Evolutionary conservation across 2,888 invertebrate genomes (phyloP), one percentile per base, ranked within the genome.

Genomic region (Lasioglossum figueresi): DNA sequence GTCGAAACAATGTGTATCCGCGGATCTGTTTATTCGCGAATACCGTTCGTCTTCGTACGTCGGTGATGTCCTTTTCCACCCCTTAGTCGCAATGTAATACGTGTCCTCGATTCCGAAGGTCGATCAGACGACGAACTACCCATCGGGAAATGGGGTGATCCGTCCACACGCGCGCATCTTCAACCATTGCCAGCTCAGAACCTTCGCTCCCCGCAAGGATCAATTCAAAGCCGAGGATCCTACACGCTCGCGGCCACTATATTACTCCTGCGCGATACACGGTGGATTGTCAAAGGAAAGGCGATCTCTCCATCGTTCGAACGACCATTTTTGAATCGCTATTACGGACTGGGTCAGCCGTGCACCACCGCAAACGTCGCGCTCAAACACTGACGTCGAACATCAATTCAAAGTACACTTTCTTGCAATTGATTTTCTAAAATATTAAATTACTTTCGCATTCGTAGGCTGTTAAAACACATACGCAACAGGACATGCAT

Each of bases 81-180:
- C 88, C 84, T 87, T 80, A 80, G 82, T 81, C 86, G 83, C 85
- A 79, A 83, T 86, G 84, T 82, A 84, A 90, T 89, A 82, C 82
- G 90, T 90, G 90, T 83, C 88, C 90, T 80, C 90, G 90, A 90
- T 90, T 90, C 84, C 88, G 90, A 90, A 90, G 90, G 90, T 87
- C 90, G 88, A 77, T 83, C 88, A 82, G 84, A 79, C 90, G 84
- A 88, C 84, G 87, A 85, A 88, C 87, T 48, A 84, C 52, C 84
- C 82, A 71, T 84, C 85, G 88, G 76, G 84, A 84, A 89, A 89
- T 77, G 79, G 86, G 84, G 80, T 88, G 82, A 89, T 89, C 82
- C 88, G 82, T 76, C 80, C 75, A 72, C 83, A 76, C 80, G 48
- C 40, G 71, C 78, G 75, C 84, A 73, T 81, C 81, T 76, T 86